Evolutionary conservation across 2,888 invertebrate species (phyloP), one percentile per base, ranked within the genome.

Genomic region (Xiphydria camelus): DNA sequence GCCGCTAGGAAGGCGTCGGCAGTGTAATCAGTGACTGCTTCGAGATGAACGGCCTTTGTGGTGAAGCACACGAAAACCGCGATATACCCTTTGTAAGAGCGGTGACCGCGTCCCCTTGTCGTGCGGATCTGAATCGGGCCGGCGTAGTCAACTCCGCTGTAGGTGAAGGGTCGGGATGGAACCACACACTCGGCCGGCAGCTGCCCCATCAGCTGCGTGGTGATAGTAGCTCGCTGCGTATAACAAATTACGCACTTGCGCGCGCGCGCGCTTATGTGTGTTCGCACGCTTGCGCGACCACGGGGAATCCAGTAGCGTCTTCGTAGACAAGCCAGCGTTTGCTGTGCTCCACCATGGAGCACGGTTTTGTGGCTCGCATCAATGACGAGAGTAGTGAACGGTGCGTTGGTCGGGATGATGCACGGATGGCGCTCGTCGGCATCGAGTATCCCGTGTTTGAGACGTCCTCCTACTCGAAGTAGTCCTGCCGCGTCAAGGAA

Each of bases 1-100:
- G 57, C 52, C 0, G 47, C 53, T 2, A 62, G 12, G 22, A 63
- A 62, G 2, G 41, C 39, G 1, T 52, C 53, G n/a, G 57, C 38
- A 2, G 47, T 36, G 12, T 52, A 47, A 15, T 54, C 56, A 1
- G 42, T 45, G 1, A 57, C 60, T 3, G 55, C n/a, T 29, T 63
- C 58, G 1, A 62, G 37, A 23, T 61, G 61, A 0, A 60, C 41
- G 1, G 61, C 62, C 4, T 51, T 53, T 1, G 55, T 49, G 1
- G 52, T n/a, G 5, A 61, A 37, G 21, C 58, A 64, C 1, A 61
- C 49, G 22, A 59, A 63, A 7, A 55, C 7, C 2, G 44, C 45
- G 14, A 61, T 42, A 17, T 59, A 59, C 0, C 49, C 46, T 19
- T 61, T 59, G 25, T 34, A 42, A 1, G 40, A 39, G 9, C 29